These are phyloP conservation scores for Lycia hirtaria DNA, from an alignment of 2,888 invertebrate genomes.

Conservation along the genomic window DNA sequence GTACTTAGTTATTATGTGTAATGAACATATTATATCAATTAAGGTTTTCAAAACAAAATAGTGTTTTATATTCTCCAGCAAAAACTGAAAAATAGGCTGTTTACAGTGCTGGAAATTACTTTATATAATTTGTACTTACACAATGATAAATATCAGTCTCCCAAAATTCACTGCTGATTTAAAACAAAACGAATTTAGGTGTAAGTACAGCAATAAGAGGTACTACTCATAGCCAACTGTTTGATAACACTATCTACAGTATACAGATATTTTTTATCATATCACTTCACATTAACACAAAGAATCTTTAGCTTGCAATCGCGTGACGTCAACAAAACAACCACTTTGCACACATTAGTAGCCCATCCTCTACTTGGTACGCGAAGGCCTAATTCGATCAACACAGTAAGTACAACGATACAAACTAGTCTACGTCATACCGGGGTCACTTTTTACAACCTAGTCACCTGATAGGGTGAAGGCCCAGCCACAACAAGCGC, in stretches of 20 bases:
- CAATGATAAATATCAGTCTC: conserved; percentile 12
- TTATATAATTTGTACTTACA: conserved; percentile 22
- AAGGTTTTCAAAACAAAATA: not conserved
- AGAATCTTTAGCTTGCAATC: conserved; percentile 67
- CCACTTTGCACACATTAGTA: conserved; percentile 64
- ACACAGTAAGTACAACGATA: conserved; percentile 47
- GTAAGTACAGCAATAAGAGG: conserved; percentile 23
- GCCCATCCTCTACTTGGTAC: conserved; percentile 55
- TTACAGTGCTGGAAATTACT: not conserved
- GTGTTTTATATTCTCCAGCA: not conserved
- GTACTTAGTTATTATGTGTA: too few relatives aligned
- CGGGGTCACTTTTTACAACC: conserved; percentile 51
- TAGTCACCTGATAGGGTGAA: conserved; percentile 41
- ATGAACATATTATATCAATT: too few relatives aligned
- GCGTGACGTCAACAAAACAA: conserved; percentile 73
- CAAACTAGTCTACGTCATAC: conserved; percentile 57
- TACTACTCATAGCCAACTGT: conserved; percentile 30
- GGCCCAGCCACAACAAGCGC: conserved; percentile 36
- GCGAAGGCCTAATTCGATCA: conserved; percentile 60
- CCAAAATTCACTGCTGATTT: conserved; percentile 12
- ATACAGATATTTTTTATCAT: conserved; percentile 76
- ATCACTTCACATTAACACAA: conserved; percentile 67
- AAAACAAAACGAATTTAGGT: conserved; percentile 23
- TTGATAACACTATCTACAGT: conserved; percentile 65
- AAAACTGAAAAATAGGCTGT: not conserved